These are phyloP conservation scores for Cavia porcellus DNA, from an alignment of 2,113 vertebrate species.

Conservation along the genomic window DNA sequence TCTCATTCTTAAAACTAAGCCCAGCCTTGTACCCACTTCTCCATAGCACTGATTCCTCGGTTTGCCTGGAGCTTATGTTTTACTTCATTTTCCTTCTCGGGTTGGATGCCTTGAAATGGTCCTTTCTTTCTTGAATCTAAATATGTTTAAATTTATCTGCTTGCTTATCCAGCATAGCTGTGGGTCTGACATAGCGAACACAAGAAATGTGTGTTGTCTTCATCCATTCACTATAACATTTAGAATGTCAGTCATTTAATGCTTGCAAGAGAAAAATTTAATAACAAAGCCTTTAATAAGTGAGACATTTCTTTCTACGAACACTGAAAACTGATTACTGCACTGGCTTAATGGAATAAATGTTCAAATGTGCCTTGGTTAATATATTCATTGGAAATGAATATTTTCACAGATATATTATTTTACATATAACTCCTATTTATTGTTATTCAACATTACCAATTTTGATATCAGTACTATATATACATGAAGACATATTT, in stretches of 20 bases:
- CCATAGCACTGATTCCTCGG: neutral
- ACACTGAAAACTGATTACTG: neutral
- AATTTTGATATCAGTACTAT: neutral
- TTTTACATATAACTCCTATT: neutral
- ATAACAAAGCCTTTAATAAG: neutral
- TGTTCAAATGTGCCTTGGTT: neutral
- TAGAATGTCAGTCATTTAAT: neutral
- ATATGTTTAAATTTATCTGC: neutral
- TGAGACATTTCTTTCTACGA: neutral
- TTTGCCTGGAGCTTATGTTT: neutral
- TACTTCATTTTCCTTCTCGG: neutral
- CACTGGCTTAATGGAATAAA: neutral
- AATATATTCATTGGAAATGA: neutral
- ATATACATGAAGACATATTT: neutral
- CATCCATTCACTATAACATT: neutral
- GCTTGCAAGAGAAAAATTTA: neutral
- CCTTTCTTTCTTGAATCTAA: conserved; percentile 8
- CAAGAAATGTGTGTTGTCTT: neutral
- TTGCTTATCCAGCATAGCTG: neutral
- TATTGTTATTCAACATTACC: neutral
- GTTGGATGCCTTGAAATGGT: neutral
- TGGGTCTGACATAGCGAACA: neutral
- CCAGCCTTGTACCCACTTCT: rapidly evolving
- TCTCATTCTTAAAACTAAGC: neutral
- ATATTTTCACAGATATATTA: neutral